These are phyloP conservation scores for Prosapia bicincta DNA, from an alignment of 2,888 invertebrate genomes.

Conservation along the genomic window DNA sequence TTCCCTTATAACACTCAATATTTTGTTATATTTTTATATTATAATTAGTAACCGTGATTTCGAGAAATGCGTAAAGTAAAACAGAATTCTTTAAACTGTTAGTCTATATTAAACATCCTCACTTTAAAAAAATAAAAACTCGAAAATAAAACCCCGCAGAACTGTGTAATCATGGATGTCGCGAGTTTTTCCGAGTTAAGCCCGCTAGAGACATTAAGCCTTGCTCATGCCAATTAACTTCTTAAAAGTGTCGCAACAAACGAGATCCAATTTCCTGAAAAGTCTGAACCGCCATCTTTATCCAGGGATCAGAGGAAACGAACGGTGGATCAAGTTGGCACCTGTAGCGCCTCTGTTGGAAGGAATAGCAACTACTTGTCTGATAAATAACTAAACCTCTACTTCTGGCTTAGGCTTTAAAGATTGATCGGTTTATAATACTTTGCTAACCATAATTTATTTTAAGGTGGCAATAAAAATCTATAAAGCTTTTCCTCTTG, in stretches of 20 bases:
- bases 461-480: not conserved
- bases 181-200: not conserved
- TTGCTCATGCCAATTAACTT: constrained; percentile 21
- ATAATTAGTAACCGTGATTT: too few species aligned
- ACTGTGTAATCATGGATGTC: not conserved
- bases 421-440: not conserved
- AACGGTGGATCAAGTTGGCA: not conserved
- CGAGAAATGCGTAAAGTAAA: too few species aligned
- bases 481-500: too few species aligned
- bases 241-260: constrained; percentile 25
- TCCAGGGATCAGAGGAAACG: not conserved
- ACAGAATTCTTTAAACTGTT: too few species aligned
- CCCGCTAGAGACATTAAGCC: not conserved
- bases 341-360: not conserved
- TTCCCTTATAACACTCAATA: too few species aligned
- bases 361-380: not conserved
- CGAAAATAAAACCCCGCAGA: not conserved
- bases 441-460: not conserved
- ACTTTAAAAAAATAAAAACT: too few species aligned
- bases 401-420: not conserved
- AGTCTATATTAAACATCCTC: too few species aligned
- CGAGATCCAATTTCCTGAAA: constrained; percentile 24
- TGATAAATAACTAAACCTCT: not conserved
- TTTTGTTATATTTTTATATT: too few species aligned
- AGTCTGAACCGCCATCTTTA: constrained; percentile 6